Evolutionary conservation across 2,888 invertebrate species (phyloP).

Genomic region (Clitarchus hookeri): DNA sequence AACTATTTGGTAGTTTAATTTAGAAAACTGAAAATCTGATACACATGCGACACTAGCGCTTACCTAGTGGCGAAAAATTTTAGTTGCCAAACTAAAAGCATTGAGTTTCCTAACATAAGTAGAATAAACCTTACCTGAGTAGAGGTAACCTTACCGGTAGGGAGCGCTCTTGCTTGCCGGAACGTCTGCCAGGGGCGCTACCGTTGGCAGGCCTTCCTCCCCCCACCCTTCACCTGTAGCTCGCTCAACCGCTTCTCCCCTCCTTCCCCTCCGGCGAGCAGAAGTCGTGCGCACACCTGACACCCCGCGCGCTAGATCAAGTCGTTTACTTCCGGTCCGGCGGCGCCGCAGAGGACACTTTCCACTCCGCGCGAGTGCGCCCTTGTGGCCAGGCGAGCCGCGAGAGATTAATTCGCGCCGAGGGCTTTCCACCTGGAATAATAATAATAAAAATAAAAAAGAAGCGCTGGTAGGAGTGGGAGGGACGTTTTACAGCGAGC

Average conservation of each 20-base stretch:
- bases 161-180: background rate
- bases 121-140: too few species aligned
- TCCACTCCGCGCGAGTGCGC: background rate
- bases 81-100: too few species aligned
- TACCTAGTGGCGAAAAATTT: too few species aligned
- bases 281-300: background rate
- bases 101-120: too few species aligned
- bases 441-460: background rate
- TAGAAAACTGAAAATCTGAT: too few species aligned
- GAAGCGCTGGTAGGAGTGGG: background rate
- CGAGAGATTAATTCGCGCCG: conserved; percentile 6
- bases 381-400: conserved; percentile 14
- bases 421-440: background rate
- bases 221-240: background rate
- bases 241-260: too few species aligned
- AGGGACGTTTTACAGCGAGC: background rate
- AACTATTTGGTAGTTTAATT: too few species aligned
- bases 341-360: background rate
- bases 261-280: background rate
- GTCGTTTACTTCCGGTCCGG: conserved; percentile 8
- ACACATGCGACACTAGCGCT: too few species aligned
- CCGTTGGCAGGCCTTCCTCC: background rate
- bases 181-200: background rate
- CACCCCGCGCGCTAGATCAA: conserved; percentile 1
- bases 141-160: too few species aligned